Percentiles rank a stretch among this genome's conserved stretches.
phyloP scores from a whole-genome alignment of 2,888 invertebrate species.

The Chaitophorus viminalis region DNA sequence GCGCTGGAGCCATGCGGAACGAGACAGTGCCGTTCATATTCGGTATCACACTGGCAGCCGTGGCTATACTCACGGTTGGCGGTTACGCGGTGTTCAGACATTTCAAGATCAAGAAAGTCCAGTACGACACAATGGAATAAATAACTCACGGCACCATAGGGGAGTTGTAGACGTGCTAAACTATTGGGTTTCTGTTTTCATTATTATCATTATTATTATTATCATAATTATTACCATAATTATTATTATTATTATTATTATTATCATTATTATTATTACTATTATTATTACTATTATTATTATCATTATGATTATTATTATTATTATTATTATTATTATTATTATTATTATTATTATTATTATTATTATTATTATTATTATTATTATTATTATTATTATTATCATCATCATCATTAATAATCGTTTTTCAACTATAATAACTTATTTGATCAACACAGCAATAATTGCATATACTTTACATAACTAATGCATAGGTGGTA shows the following conservation, averaged over 20 bases:
- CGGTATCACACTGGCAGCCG: constrained; percentile 84
- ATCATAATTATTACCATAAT: constrained; percentile 1
- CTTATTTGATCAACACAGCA: constrained; percentile 14
- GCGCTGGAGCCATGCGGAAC: constrained; percentile 73
- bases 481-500: too few species aligned
- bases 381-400: constrained; percentile 1
- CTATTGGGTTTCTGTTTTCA: background rate
- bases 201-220: constrained; percentile 1
- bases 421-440: background rate
- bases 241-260: constrained; percentile 1
- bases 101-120: constrained; percentile 88
- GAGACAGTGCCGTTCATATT: constrained; percentile 87
- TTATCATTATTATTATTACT: background rate
- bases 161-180: background rate
- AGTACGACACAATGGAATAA: constrained; percentile 92
- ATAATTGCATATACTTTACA: constrained; percentile 19
- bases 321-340: constrained; percentile 24
- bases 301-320: too few species aligned
- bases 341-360: constrained; percentile 3
- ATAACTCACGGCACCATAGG: background rate
- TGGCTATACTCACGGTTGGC: constrained; percentile 81
- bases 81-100: constrained; percentile 89
- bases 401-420: constrained; percentile 2
- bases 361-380: constrained; percentile 18
- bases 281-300: constrained; percentile 2